A percentile compares a stretch with the other conserved stretches of the same genome.
These are phyloP conservation scores for Nudaria mundana DNA, from an alignment of 2,888 invertebrate species.

Conservation along the genomic window DNA sequence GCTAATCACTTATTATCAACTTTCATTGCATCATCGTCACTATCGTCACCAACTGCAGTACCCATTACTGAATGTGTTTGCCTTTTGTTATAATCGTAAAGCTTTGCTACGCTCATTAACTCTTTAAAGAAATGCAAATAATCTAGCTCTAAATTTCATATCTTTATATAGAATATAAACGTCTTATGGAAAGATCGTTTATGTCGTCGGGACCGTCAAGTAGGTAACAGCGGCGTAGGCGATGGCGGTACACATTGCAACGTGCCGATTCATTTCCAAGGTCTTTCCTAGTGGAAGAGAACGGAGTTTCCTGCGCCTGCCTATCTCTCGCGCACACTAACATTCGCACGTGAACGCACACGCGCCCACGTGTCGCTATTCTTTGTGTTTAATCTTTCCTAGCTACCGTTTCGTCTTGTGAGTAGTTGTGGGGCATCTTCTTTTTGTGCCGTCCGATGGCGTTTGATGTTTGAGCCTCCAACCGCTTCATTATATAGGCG, in stretches of 20 bases:
- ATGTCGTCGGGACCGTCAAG: conserved; percentile 60
- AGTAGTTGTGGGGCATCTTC: conserved; percentile 71
- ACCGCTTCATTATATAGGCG: conserved; percentile 78
- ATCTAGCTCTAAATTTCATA: conserved; percentile 25
- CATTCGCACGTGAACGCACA: conserved; percentile 72
- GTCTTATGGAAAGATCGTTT: conserved; percentile 56
- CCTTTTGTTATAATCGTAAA: conserved; percentile 62
- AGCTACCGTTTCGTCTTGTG: conserved; percentile 63
- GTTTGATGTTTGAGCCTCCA: conserved; percentile 70
- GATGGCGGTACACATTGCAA: conserved; percentile 79
- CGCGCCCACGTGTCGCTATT: conserved; percentile 72
- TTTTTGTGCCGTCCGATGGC: conserved; percentile 72
- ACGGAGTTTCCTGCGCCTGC: conserved; percentile 81
- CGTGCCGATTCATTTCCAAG: conserved; percentile 80
- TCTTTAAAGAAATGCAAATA: conserved; percentile 38
- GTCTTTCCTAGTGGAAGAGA: conserved; percentile 83
- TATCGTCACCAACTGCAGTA: conserved; percentile 55
- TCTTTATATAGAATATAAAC: conserved; percentile 27
- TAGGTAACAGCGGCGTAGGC: conserved; percentile 76
- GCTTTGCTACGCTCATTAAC: conserved; percentile 64
- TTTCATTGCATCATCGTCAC: conserved; percentile 71
- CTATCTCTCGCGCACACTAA: conserved; percentile 76
- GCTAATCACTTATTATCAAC: conserved; percentile 75
- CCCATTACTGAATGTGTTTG: conserved; percentile 63
- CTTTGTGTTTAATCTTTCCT: conserved; percentile 76